Evolutionary conservation across 1,140 invertebrate genomes (phyloP), one percentile per base, ranked within the genome.

Genomic region (Halyomorpha halys): DNA sequence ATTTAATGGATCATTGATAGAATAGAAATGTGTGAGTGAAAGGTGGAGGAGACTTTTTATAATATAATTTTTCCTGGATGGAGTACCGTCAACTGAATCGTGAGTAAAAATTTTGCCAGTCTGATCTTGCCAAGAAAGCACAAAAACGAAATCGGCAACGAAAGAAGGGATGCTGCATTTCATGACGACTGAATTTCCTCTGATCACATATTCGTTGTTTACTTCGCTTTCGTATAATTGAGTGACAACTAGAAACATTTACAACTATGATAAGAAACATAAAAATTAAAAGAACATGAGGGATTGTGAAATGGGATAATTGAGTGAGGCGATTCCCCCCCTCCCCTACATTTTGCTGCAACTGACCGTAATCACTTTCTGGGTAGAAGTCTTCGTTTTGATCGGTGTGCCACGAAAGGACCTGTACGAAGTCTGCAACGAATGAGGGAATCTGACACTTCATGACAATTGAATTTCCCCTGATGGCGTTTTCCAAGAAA

Each of bases 151-250:
- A 76, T 95, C 91, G 25, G 87, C 87, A 49, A 94, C 90, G 75
- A 93, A 95, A 23, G 87, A 89, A 21, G 93, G 93, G 69, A 96
- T 91, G 73, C 88, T 86, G 78, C 93, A 97, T 74, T 91, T 93
- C 54, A 97, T 75, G 68, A 96, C 85, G n/a, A 91, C 92, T 51
- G 90, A 87, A 76, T 95, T 94, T 60, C 91, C 91, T 73, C 87
- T 83, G 70, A 94, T 94, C 6, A 92, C 91, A 77, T 93, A 95
- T 68, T 93, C 91, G 75, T 94, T 93, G 78, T 90, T 89, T 70
- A 92, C 90, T 76, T 94, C 90, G 19, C 88, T 90, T 70, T 91
- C 87, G 77, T 92, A 94, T 72, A 85, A 82, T 76, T 94, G 90
- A 68, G 88, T 83, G 68, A 94, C 89, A 74, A 92, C 91, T 94